These are phyloP conservation scores for Anseranas semipalmata DNA, from an alignment of 2,113 vertebrate genomes.

Conservation along the genomic window DNA sequence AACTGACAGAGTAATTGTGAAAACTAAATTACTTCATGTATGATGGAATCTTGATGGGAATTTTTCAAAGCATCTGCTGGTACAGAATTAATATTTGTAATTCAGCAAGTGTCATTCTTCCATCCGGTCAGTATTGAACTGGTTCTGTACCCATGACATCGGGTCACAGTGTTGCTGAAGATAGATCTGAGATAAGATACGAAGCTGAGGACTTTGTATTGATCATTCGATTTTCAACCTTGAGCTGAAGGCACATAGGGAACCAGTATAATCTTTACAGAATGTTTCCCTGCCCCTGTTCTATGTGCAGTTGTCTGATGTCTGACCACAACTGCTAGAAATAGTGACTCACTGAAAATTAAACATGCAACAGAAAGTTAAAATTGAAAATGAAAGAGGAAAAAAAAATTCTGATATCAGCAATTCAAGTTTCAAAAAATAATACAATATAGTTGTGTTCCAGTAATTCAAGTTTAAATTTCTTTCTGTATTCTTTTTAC, in stretches of 20 bases:
- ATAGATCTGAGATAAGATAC: conserved; percentile 43
- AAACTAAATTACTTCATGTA: neutral
- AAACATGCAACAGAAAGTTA: neutral
- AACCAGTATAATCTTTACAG: neutral
- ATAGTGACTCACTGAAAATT: neutral
- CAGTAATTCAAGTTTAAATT: neutral
- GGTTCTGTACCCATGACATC: neutral
- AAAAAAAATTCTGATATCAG: neutral
- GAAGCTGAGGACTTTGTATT: conserved; percentile 20
- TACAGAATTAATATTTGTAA: neutral
- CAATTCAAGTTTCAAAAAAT: neutral
- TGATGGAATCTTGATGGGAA: neutral
- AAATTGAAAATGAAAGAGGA: neutral
- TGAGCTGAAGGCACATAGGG: neutral
- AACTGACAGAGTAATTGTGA: neutral
- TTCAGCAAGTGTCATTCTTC: neutral
- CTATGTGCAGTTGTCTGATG: neutral
- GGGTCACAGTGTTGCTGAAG: neutral
- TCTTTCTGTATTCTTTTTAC: neutral
- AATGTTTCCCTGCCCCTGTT: neutral
- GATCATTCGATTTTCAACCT: conserved; percentile 49
- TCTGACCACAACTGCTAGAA: neutral
- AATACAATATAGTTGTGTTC: neutral
- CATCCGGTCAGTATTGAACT: neutral
- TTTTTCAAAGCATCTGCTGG: neutral